Percentiles rank a stretch among this genome's conserved stretches.
Evolutionary conservation across 2,113 vertebrate genomes (phyloP).

Genomic region (Nothoprocta pentlandii): DNA sequence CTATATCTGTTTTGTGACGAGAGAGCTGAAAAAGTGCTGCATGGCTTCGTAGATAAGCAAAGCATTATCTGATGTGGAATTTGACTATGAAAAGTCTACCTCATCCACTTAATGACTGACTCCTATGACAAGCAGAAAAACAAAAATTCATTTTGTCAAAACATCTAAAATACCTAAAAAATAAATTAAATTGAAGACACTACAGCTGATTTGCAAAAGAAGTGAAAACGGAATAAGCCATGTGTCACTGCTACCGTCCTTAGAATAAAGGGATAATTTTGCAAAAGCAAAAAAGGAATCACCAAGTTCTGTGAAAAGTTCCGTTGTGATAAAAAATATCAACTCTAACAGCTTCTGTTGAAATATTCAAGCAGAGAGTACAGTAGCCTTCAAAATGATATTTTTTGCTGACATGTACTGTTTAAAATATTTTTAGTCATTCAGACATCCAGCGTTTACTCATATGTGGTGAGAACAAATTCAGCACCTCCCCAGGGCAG

Average conservation of each 20-base stretch:
- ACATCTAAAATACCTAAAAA: not conserved
- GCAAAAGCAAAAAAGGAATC: not conserved
- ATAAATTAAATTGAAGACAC: not conserved
- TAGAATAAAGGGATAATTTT: not conserved
- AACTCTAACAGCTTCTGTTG: not conserved
- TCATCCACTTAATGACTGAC: not conserved
- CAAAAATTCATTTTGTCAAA: not conserved
- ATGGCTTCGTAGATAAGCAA: not conserved
- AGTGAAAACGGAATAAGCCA: not conserved
- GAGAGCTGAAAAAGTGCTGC: not conserved
- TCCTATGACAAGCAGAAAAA: not conserved
- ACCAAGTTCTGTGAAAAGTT: not conserved
- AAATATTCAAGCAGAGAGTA: not conserved
- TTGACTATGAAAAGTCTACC: not conserved
- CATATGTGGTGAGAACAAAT: not conserved
- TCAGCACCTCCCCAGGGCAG: not conserved
- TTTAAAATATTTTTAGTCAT: not conserved
- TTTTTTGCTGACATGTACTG: not conserved
- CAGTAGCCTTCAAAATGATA: not conserved
- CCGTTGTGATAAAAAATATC: not conserved
- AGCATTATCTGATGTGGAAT: not conserved
- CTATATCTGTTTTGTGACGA: not conserved
- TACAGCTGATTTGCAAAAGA: not conserved
- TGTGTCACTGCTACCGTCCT: not conserved
- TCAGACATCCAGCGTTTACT: not conserved